Evolutionary conservation across 1,140 invertebrate genomes (phyloP), one percentile per base, ranked within the genome.

Genomic region (Lasioglossum albipes): DNA sequence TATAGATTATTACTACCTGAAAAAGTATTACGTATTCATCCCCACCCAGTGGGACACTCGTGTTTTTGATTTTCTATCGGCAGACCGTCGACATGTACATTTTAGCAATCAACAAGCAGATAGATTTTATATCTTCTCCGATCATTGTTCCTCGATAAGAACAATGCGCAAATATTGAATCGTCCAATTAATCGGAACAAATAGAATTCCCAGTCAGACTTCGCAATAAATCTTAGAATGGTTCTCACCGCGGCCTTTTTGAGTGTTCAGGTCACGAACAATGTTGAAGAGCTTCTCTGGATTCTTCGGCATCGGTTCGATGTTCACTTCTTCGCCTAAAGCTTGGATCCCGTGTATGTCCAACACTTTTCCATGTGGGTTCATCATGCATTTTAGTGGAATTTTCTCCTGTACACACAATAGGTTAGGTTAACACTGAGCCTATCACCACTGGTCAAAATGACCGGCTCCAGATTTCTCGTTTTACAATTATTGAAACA

Each of bases 381-480:
- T 96, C 95, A 97, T 97, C 87, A 97, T 94, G 75, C 97, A 94
- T 91, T 96, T 97, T 65, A 97, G 90, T 57, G 95, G 94, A 20
- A 96, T 93, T 92, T 96, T 96, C 20, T 94, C 94, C 92, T 94
- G 72, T 49, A 52, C 52, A 69, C 41, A 84, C 20, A n/a, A n/a
- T n/a, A n/a, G 27, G 27, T 27, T 27, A 0, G 27, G 1, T 27
- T 27, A 27, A 27, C 27, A 27, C 27, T 27, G 27, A 27, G 1
- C 27, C 27, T 27, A 27, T 1, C 0, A 27, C n/a, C n/a, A n/a
- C n/a, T n/a, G n/a, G n/a, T n/a, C n/a, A n/a, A n/a, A n/a, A n/a
- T n/a, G n/a, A n/a, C n/a, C n/a, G n/a, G n/a, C n/a, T n/a, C n/a
- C n/a, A n/a, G n/a, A n/a, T n/a, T n/a, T n/a, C n/a, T n/a, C n/a